Evolutionary conservation across 2,113 vertebrate genomes (phyloP).

Genomic region (Laticauda colubrina): DNA sequence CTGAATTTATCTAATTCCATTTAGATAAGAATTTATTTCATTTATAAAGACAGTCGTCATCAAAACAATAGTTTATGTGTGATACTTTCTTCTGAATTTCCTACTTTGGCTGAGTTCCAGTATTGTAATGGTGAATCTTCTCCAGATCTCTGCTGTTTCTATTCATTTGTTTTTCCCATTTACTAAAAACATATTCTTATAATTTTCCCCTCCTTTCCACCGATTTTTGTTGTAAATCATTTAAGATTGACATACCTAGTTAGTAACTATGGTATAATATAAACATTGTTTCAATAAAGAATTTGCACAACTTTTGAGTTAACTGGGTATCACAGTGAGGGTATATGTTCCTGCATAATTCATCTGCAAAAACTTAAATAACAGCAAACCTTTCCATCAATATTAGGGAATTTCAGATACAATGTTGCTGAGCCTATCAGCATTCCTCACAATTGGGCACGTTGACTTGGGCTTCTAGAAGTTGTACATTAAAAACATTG

Average conservation of each 20-base stretch:
- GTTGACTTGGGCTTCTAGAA: neutral
- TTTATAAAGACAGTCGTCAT: neutral
- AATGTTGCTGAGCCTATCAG: neutral
- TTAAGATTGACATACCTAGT: neutral
- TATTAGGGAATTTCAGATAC: neutral
- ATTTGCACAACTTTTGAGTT: conserved; percentile 56
- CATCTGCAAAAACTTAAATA: neutral
- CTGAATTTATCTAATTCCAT: neutral
- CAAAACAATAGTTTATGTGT: neutral
- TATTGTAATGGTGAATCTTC: neutral
- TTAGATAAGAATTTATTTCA: neutral
- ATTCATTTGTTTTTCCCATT: neutral
- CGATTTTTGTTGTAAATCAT: neutral
- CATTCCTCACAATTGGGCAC: neutral
- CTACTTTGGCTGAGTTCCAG: neutral
- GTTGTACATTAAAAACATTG: neutral
- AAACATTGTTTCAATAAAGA: conserved; percentile 75
- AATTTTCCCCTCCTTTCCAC: neutral
- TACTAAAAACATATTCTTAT: neutral
- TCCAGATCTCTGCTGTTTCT: neutral
- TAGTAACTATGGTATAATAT: conserved; percentile 55
- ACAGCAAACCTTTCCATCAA: neutral
- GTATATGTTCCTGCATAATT: neutral
- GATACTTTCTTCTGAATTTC: neutral
- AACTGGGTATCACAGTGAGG: conserved; percentile 3